These are phyloP conservation scores for Drosophila erecta DNA, from an alignment of 1,140 invertebrate species.

Conservation along the genomic window DNA sequence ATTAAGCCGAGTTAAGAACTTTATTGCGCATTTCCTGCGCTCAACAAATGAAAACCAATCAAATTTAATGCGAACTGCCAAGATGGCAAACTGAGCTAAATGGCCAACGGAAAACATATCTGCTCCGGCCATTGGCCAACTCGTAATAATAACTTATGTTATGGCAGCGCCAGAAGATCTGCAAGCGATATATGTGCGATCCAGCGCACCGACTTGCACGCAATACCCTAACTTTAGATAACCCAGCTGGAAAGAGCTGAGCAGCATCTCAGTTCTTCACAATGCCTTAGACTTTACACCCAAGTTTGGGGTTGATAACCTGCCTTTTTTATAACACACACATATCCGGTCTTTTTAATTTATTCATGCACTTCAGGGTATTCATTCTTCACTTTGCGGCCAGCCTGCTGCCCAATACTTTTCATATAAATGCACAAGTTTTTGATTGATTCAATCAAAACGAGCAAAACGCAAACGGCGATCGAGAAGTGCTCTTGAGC, in stretches of 20 bases:
- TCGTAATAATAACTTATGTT: constrained; percentile 78
- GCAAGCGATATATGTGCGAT: constrained; percentile 65
- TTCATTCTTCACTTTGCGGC: constrained; percentile 12
- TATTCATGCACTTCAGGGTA: constrained; percentile 23
- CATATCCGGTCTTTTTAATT: not conserved
- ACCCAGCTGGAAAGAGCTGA: too few species aligned
- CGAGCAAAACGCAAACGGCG: constrained; percentile 57
- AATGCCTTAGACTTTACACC: too few species aligned
- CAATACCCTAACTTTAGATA: constrained; percentile 5
- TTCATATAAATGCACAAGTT: constrained; percentile 68
- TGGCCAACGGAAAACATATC: constrained; percentile 36
- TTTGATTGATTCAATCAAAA: constrained; percentile 84
- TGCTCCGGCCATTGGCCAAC: constrained; percentile 52
- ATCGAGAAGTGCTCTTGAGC: constrained; percentile 42
- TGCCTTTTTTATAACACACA: not conserved
- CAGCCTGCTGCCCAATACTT: constrained; percentile 23
- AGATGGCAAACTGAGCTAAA: constrained; percentile 5
- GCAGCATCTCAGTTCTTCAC: too few species aligned
- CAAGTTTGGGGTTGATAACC: too few species aligned
- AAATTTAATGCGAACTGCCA: constrained; percentile 51
- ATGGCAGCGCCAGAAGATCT: constrained; percentile 66
- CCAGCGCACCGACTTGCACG: constrained; percentile 14
- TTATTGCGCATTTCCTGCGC: constrained; percentile 58
- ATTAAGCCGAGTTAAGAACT: constrained; percentile 55
- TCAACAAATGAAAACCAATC: constrained; percentile 64